Base-by-base conservation (phyloP, 92 coral and sea anemone genomes). In the Ricordea florida region DNA sequence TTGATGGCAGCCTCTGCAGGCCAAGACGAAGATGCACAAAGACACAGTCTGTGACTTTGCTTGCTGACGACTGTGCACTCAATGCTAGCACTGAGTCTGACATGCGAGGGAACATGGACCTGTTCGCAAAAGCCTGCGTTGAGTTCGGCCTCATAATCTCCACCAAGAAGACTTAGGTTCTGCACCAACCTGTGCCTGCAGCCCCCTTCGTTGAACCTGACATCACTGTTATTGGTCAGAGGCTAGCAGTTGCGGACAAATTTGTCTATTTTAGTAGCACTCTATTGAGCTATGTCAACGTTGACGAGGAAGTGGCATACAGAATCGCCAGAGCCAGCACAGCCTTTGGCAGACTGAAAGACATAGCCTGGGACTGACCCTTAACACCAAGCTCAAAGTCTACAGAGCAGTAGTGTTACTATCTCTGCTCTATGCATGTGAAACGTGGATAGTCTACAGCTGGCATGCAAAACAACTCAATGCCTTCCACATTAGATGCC, bases 111-210 rank as follows among this genome's bases (percentile, higher is more conserved):
- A 57, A 57, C 69, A 15, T 57, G 21, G 55, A 73, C 45, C 1
- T 33, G 38, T 73, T 58, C 27, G 57, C 47, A 16, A 38, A 69
- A 42, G 63, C 76, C 62, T 69, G 76, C 25, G 63, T 48, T 36
- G 59, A 69, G 28, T 69, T 69, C 21, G 80, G 55, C 28, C 30
- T 73, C 2, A 57, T 58, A 42, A 73, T 73, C 22, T 36, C 55
- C 38, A 73, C 69, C 30, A 73, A 73, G n/a, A 73, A 73, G 55
- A 73, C 69, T 28, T 67, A 73, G 35, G 69, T 73, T 3, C 48
- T 57, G 38, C 69, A 57, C 15, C 80, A 73, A 16, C 80, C 80
- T 57, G 80, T 69, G 14, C 78, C 55, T 18, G 0, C 20, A 3
- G 47, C 2, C 9, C 51, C 68, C 0, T 55, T 35, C 78, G 27